These are phyloP conservation scores for Mystacornis crossleyi DNA, from an alignment of 2,113 vertebrate species.

Conservation along the genomic window DNA sequence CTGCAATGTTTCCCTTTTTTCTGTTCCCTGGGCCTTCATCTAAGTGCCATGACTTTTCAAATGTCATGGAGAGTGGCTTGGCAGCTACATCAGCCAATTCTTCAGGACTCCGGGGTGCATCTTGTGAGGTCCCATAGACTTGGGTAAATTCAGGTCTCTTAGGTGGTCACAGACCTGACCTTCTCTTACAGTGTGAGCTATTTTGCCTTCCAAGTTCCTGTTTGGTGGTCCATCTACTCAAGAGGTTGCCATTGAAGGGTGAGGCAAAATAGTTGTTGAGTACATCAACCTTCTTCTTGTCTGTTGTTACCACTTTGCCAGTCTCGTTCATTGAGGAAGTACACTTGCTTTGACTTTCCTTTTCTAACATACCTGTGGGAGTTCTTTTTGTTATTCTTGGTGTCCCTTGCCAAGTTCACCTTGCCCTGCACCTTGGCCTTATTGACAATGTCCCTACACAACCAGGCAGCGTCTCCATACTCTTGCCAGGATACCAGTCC, in stretches of 20 bases:
- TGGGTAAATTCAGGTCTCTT: not conserved
- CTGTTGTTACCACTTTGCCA: not conserved
- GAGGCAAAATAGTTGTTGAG: not conserved
- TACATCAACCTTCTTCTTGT: not conserved
- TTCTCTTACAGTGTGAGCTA: not conserved
- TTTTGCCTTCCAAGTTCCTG: not conserved
- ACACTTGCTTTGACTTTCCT: not conserved
- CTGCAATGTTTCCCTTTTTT: not conserved
- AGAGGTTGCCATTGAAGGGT: not conserved
- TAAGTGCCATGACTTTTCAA: not conserved
- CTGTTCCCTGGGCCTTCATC: not conserved
- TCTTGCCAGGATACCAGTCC: not conserved
- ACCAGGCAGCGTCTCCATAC: not conserved
- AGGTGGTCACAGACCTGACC: not conserved
- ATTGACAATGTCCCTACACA: not conserved
- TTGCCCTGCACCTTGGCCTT: not conserved
- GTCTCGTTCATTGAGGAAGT: not conserved
- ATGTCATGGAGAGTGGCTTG: not conserved
- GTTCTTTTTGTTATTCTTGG: not conserved
- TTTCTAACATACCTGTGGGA: not conserved
- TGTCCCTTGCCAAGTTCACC: not conserved
- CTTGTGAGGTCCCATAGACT: not conserved
- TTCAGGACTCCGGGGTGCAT: not conserved
- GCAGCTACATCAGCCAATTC: not conserved
- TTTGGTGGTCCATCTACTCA: not conserved